These are phyloP conservation scores for Lota lota DNA, from an alignment of 2,113 vertebrate species.

Conservation along the genomic window DNA sequence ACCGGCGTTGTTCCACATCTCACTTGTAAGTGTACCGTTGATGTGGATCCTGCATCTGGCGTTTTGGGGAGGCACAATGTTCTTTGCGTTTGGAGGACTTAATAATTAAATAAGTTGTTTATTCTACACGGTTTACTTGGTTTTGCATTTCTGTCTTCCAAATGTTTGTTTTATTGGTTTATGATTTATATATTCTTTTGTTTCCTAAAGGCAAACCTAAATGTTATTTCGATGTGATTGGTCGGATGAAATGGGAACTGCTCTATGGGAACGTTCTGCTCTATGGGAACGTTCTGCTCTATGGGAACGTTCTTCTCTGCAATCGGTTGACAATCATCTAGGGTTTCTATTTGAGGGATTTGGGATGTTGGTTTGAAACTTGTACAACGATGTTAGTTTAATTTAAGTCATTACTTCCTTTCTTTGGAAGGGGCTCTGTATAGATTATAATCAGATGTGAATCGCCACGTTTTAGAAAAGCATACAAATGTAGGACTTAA, in stretches of 20 bases:
- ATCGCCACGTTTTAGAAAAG: neutral
- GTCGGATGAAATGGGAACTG: too few species aligned
- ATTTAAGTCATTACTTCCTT: conserved; percentile 32
- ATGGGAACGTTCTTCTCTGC: conserved; percentile 6
- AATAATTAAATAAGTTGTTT: too few species aligned
- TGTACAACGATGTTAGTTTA: conserved; percentile 32
- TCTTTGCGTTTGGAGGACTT: too few species aligned
- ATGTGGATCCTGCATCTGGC: too few species aligned
- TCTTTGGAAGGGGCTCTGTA: conserved; percentile 17
- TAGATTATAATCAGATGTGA: conserved; percentile 18
- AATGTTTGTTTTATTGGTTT: too few species aligned
- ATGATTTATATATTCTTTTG: too few species aligned
- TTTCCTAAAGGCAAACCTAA: conserved; percentile 10
- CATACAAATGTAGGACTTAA: neutral
- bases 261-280: too few species aligned
- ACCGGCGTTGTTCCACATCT: conserved; percentile 43
- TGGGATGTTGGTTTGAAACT: conserved; percentile 6
- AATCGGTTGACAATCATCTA: conserved; percentile 55
- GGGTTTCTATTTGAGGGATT: conserved; percentile 15
- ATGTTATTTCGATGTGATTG: neutral
- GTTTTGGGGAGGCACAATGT: too few species aligned
- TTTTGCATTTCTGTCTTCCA: too few species aligned
- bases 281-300: too few species aligned
- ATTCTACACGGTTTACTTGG: too few species aligned
- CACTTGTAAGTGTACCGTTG: too few species aligned